A percentile compares a stretch with the other conserved stretches of the same genome.
phyloP scores from a whole-genome alignment of 2,797 vertebrate species.

The Argya squamiceps region DNA sequence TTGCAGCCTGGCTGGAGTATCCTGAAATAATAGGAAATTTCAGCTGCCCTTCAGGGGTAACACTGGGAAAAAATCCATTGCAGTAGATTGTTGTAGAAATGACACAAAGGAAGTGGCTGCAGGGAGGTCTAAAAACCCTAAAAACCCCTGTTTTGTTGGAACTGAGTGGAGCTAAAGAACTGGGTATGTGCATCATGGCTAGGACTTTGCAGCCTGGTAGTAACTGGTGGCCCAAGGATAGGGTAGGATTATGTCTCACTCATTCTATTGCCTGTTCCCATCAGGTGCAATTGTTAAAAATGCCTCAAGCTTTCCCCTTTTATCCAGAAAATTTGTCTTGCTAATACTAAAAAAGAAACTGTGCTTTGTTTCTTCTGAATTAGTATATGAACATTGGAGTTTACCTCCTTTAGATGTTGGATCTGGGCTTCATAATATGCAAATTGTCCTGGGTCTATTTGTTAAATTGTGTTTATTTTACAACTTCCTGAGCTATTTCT shows the following conservation, averaged over 20 bases:
- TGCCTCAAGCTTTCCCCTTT: neutral
- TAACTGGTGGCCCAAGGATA: neutral
- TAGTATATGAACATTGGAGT: neutral
- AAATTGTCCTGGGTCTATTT: neutral
- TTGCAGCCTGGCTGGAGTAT: neutral
- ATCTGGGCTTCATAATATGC: neutral
- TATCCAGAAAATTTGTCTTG: neutral
- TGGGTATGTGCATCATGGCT: neutral
- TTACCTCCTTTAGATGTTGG: neutral
- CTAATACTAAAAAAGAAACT: neutral
- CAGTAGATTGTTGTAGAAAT: neutral
- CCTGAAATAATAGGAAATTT: neutral
- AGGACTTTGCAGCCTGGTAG: neutral
- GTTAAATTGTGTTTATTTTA: neutral
- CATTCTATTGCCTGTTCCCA: neutral
- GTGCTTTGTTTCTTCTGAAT: neutral
- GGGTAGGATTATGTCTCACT: neutral
- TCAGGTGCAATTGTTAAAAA: neutral
- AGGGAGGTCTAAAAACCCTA: neutral
- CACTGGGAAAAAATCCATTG: neutral
- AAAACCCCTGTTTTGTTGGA: neutral
- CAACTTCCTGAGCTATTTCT: neutral
- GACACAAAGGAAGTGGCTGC: neutral
- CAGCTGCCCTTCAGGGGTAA: neutral
- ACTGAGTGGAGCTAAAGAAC: neutral